Percentiles rank a stretch among this genome's conserved stretches.
Evolutionary conservation across 2,113 vertebrate species (phyloP).

Genomic region (Erythrolamprus reginae): DNA sequence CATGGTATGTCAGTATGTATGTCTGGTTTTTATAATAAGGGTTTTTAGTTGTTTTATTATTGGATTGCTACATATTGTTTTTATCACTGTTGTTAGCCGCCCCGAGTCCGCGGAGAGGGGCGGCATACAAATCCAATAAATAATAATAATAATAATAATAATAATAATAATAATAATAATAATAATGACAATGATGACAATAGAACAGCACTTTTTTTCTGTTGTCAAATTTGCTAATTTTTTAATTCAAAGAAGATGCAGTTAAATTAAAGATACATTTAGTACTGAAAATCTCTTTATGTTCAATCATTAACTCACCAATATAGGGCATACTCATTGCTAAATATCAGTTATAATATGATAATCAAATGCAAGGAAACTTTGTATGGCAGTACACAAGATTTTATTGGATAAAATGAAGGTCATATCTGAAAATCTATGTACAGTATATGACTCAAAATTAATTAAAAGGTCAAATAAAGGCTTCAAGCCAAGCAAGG

Average conservation of each 20-base stretch:
- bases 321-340: background rate
- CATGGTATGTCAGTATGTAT: too few species aligned
- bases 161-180: too few species aligned
- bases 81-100: too few species aligned
- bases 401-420: background rate
- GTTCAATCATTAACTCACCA: background rate
- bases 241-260: background rate
- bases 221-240: background rate
- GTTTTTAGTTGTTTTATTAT: too few species aligned
- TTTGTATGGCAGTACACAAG: background rate
- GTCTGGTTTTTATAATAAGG: too few species aligned
- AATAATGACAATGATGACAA: background rate
- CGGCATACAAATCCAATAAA: too few species aligned
- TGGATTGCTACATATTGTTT: too few species aligned
- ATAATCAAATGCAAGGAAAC: background rate
- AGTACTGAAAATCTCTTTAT: background rate
- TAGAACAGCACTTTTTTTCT: background rate
- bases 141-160: too few species aligned
- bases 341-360: background rate
- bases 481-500: background rate
- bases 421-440: background rate
- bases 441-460: background rate
- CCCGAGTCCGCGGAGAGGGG: too few species aligned
- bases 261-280: background rate
- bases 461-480: constrained; percentile 27